Conservation (phyloP, 2,888 invertebrate genomes). For the Cheilosia scutellata region DNA sequence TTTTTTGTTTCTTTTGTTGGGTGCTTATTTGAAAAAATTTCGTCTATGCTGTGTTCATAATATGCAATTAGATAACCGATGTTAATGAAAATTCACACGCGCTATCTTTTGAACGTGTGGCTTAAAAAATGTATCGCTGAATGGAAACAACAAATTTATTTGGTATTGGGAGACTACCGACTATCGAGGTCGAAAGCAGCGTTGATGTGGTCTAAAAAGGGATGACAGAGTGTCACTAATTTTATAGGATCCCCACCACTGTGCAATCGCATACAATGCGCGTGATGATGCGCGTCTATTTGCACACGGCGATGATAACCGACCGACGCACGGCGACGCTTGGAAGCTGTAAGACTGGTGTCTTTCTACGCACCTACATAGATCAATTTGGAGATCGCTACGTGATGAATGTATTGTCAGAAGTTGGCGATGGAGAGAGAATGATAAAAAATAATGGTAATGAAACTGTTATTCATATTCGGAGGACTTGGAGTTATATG, state of each 20-base stretch:
- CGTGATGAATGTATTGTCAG: conserved; percentile 17
- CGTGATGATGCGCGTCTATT: conserved; percentile 26
- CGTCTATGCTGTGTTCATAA: conserved; percentile 35
- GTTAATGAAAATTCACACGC: conserved; percentile 75
- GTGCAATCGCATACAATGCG: neutral
- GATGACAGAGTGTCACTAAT: conserved; percentile 46
- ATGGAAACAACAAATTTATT: neutral
- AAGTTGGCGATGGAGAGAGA: conserved; percentile 19
- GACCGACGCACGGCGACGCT: too few relatives aligned
- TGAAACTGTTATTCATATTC: conserved; percentile 26
- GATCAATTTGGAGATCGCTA: conserved; percentile 27
- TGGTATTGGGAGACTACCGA: conserved; percentile 18
- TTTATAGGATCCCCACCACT: conserved; percentile 64
- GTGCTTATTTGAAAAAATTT: conserved; percentile 22
- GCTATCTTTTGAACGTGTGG: conserved; percentile 38
- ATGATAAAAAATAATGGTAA: conserved; percentile 19
- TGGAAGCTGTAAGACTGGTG: conserved; percentile 22
- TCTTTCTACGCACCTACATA: conserved; percentile 15
- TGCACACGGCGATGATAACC: conserved; percentile 5
- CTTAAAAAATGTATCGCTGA: neutral
- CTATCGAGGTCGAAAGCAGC: conserved; percentile 16
- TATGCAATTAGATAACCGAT: conserved; percentile 65
- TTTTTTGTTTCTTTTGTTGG: neutral
- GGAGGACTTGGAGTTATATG: conserved; percentile 21
- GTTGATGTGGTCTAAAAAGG: conserved; percentile 39